Conservation (phyloP, 2,113 vertebrate genomes). For the Atherinomorus stipes region DNA sequence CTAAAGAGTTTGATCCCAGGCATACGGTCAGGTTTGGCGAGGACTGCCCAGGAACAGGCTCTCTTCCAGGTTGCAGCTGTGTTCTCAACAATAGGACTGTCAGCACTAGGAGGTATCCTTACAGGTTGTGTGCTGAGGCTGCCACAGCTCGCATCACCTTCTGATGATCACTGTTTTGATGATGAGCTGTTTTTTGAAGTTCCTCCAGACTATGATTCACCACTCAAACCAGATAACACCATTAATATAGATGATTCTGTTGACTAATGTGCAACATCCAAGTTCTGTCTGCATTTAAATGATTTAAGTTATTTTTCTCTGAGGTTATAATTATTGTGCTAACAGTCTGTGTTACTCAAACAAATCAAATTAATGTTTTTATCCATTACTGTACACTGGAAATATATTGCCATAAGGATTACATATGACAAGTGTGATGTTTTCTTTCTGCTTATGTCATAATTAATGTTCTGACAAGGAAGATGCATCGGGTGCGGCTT, state of each 20-base stretch:
- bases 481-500: not conserved
- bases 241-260: conserved; percentile 46
- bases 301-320: not conserved
- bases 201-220: conserved; percentile 70
- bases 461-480: not conserved
- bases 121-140: conserved; percentile 78
- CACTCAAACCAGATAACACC: conserved; percentile 34
- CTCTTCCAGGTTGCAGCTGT: conserved; percentile 82
- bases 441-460: not conserved
- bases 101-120: conserved; percentile 79
- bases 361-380: not conserved
- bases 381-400: conserved; percentile 1
- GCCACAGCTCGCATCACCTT: conserved; percentile 76
- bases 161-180: conserved; percentile 83
- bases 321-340: not conserved
- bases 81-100: conserved; percentile 67
- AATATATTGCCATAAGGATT: not conserved
- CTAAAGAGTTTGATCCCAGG: conserved; percentile 75
- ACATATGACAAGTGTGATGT: no score
- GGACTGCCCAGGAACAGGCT: conserved; percentile 75
- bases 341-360: not conserved
- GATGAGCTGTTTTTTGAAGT: conserved; percentile 84
- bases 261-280: conserved; percentile 27
- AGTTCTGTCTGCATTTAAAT: conserved; percentile 2
- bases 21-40: conserved; percentile 73